Evolutionary conservation across 2,888 invertebrate species (phyloP), one percentile per base, ranked within the genome.

Genomic region (Patella pellucida): DNA sequence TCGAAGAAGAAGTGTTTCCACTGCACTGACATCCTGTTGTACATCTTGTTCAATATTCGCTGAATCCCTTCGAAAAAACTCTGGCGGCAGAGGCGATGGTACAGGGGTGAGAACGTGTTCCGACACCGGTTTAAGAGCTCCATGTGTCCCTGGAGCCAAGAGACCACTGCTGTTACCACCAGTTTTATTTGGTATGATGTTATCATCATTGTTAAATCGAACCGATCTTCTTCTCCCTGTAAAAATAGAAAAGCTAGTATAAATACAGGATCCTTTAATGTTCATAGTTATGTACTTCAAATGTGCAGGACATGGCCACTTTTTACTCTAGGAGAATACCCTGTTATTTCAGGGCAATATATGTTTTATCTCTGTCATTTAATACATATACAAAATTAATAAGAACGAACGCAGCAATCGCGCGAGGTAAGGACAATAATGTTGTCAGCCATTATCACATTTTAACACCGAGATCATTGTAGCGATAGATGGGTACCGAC

Each of bases 41-140:
- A 2, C 79, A n/a, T n/a, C n/a, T 74, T 7, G 68, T 71, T 41
- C 69, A 74, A 68, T 76, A 75, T 52, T 75, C 75, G 16, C 52
- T 74, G 27, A 78, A 52, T 69, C 69, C 62, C 16, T 41, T 5
- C 75, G 73, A 14, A 77, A 77, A 2, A 78, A 78, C 31, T 79
- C 83, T 9, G 76, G 77, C 19, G 81, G 80, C 2, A 79, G 67
- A 50, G 79, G 80, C 12, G 85, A 85, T 15, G 85, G 73, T 14
- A 80, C 80, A 1, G 85, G 85, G 0, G 85, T 85, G 11, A 85
- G 62, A 9, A 82, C 72, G 71, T 85, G 85, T 23, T 84, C 84
- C 1, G 79, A 54, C 2, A 83, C 82, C 12, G 85, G 82, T 52
- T 72, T 75, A 16, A 75, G 68, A 56, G 14, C 15, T 51, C 41